Conservation (phyloP, 2,888 invertebrate species). For the Perdita meconis region DNA sequence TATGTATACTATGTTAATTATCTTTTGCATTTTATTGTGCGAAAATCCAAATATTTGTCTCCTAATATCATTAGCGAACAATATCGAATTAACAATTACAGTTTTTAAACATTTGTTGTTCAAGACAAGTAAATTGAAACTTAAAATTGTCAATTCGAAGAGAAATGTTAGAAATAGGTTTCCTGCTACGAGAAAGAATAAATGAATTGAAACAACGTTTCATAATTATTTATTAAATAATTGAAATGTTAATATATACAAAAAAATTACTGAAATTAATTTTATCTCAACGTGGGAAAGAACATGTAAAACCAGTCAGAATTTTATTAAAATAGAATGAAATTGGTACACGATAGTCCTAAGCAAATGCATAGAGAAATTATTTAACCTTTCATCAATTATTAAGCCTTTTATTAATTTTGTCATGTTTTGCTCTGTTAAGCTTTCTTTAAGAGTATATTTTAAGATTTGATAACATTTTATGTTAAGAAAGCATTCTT, state of each 20-base stretch:
- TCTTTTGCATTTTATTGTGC: conserved; percentile 23
- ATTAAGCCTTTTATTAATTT: neutral
- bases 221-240: neutral
- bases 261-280: conserved; percentile 2
- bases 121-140: conserved; percentile 7
- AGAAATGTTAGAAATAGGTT: neutral
- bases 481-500: neutral
- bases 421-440: neutral
- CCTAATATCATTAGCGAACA: neutral
- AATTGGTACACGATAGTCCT: neutral
- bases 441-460: neutral
- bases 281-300: conserved; percentile 30
- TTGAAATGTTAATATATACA: neutral
- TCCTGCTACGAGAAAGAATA: neutral
- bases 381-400: neutral
- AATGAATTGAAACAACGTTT: neutral
- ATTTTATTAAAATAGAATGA: neutral
- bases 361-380: neutral
- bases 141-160: conserved; percentile 16
- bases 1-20: conserved; percentile 44
- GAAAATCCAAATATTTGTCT: neutral
- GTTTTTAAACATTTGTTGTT: neutral
- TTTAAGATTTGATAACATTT: neutral
- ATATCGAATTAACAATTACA: conserved; percentile 2
- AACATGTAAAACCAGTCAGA: neutral